Evolutionary conservation across 2,888 invertebrate species (phyloP).

Genomic region (Nemapogon koenigi): DNA sequence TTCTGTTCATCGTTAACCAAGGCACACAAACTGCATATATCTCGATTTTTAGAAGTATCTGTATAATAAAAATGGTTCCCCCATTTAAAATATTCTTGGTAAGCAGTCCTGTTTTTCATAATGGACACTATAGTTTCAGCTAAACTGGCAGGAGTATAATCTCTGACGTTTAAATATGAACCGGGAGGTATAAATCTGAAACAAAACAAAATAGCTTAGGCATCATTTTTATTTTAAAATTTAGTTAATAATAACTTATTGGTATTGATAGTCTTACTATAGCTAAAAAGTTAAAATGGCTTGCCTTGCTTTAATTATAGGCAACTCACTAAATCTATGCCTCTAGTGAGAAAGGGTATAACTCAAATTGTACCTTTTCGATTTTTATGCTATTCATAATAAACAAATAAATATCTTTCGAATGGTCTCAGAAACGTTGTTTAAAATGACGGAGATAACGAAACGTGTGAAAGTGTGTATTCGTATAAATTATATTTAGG

Average conservation of each 20-base stretch:
- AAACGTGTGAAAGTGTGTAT: too few relatives aligned
- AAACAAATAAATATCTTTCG: too few relatives aligned
- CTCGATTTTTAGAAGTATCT: slow-evolving; percentile 13
- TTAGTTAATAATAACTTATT: neutral
- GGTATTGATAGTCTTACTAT: too few relatives aligned
- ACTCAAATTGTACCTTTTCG: too few relatives aligned
- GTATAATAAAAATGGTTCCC: slow-evolving; percentile 28
- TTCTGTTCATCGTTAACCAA: slow-evolving; percentile 21
- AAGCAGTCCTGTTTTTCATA: slow-evolving; percentile 21
- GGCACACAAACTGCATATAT: slow-evolving; percentile 32
- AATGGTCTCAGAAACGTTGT: too few relatives aligned
- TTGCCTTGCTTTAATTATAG: too few relatives aligned
- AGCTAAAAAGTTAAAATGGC: too few relatives aligned
- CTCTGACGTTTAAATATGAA: slow-evolving; percentile 30
- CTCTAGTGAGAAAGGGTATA: too few relatives aligned
- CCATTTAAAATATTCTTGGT: slow-evolving; percentile 34
- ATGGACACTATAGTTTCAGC: slow-evolving; percentile 28
- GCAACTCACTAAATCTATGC: too few relatives aligned
- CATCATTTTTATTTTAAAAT: neutral
- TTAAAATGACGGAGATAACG: too few relatives aligned
- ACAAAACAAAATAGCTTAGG: slow-evolving; percentile 1
- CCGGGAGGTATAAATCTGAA: slow-evolving; percentile 15
- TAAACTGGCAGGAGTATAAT: slow-evolving; percentile 31
- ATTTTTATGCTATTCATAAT: too few relatives aligned
- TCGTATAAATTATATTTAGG: too few relatives aligned